A percentile compares a stretch with the other conserved stretches of the same genome.
phyloP scores from a whole-genome alignment of 2,797 vertebrate genomes.

The Pteronotus mesoamericanus region DNA sequence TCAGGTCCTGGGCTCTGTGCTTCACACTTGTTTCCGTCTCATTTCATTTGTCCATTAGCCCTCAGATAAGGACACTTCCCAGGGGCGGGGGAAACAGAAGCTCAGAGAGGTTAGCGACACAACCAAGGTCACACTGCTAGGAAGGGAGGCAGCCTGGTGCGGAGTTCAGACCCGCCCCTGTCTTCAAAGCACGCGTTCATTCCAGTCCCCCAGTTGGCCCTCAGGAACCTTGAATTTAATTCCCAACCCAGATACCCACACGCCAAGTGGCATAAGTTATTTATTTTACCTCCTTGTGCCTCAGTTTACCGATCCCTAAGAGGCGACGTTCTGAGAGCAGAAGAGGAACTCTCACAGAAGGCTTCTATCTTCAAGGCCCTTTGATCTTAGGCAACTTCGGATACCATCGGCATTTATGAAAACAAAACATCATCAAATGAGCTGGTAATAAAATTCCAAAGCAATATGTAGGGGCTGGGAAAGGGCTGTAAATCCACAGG shows the following conservation, averaged over 20 bases:
- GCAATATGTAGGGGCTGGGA: not conserved
- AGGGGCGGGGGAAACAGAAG: not conserved
- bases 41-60: not conserved
- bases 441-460: constrained; percentile 49
- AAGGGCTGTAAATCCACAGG: constrained; percentile 34
- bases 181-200: accelerated
- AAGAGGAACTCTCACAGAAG: not conserved
- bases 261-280: not conserved
- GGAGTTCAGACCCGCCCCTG: not conserved
- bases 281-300: not conserved
- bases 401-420: constrained; percentile 49
- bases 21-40: not conserved
- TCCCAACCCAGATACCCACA: not conserved
- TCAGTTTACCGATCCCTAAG: not conserved
- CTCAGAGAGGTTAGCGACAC: not conserved
- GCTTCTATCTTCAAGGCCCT: not conserved
- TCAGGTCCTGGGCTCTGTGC: not conserved
- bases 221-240: not conserved
- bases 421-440: constrained; percentile 50
- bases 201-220: not conserved
- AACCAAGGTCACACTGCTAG: not conserved
- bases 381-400: constrained; percentile 37
- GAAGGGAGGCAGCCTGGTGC: not conserved
- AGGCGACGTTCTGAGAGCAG: not conserved
- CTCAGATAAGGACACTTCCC: not conserved